A percentile compares a stretch with the other conserved stretches of the same genome.
Conservation (phyloP, 1,140 invertebrate species). For the Aporrectodea caliginosa region DNA sequence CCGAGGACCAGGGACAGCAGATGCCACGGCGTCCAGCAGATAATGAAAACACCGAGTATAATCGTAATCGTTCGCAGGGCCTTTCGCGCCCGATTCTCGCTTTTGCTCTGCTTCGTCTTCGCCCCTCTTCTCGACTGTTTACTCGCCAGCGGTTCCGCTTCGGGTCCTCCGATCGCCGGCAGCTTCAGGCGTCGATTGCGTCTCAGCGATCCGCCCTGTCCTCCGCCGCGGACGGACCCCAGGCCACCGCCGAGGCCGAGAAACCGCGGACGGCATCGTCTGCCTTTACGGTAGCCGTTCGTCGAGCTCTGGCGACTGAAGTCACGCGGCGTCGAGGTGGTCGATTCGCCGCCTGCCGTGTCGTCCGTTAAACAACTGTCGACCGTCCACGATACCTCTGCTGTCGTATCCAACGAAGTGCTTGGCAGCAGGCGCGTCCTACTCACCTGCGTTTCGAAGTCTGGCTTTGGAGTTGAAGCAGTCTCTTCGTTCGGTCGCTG, state of each 20-base stretch:
- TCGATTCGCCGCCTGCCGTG: not conserved
- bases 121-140: not conserved
- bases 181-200: not conserved
- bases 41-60: constrained; percentile 94
- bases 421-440: not conserved
- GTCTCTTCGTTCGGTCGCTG: not conserved
- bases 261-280: too few species aligned
- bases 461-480: not conserved
- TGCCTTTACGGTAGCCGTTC: too few species aligned
- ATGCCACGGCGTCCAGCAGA: constrained; percentile 99
- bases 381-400: not conserved
- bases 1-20: constrained; percentile 88
- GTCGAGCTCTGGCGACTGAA: too few species aligned
- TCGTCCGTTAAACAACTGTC: not conserved
- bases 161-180: too few species aligned
- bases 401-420: not conserved
- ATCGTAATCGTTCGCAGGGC: constrained; percentile 98
- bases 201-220: not conserved
- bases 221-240: too few species aligned
- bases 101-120: constrained; percentile 19
- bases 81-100: constrained; percentile 93
- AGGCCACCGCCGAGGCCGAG: too few species aligned
- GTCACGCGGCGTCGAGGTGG: too few species aligned
- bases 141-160: not conserved
- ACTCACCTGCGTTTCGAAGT: not conserved